Evolutionary conservation across 1,140 invertebrate species (phyloP).

Genomic region (Drosophila equinoxialis): DNA sequence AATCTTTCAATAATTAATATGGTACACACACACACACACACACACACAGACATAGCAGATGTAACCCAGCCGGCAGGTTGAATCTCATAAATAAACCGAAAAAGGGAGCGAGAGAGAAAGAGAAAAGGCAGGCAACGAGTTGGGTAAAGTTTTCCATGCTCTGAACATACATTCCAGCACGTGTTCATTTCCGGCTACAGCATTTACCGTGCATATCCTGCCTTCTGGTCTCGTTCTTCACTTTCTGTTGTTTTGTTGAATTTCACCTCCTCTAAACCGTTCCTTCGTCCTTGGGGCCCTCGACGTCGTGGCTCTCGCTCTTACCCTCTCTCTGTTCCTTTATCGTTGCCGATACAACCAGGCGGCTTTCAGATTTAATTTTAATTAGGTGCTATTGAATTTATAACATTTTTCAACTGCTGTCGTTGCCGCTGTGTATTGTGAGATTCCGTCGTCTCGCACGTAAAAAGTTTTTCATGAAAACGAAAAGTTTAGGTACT

Average conservation of each 20-base stretch:
- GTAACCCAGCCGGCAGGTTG: conserved; percentile 33
- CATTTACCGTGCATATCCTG: conserved; percentile 78
- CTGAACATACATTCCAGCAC: conserved; percentile 54
- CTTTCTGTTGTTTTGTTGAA: conserved; percentile 16
- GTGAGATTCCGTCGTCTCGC: conserved; percentile 23
- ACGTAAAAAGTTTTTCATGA: conserved; percentile 68
- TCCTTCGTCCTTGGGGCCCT: conserved; percentile 8
- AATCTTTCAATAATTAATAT: conserved; percentile 81
- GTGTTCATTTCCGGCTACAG: conserved; percentile 78
- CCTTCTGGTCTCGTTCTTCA: conserved; percentile 49
- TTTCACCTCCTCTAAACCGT: not conserved
- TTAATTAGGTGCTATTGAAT: conserved; percentile 82
- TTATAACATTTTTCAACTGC: conserved; percentile 78
- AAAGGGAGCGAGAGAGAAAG: not conserved
- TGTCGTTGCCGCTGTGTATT: conserved; percentile 45
- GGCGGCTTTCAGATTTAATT: conserved; percentile 75
- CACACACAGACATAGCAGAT: conserved; percentile 9
- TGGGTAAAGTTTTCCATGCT: conserved; percentile 60
- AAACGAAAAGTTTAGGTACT: conserved; percentile 54
- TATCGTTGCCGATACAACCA: conserved; percentile 65
- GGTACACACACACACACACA: conserved; percentile 35
- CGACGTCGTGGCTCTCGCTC: no score
- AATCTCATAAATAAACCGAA: conserved; percentile 66
- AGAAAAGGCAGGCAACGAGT: conserved; percentile 34
- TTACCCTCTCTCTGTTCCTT: conserved; percentile 26